Base-by-base conservation (phyloP, 2,113 vertebrate species). In the Neomonachus schauinslandi region DNA sequence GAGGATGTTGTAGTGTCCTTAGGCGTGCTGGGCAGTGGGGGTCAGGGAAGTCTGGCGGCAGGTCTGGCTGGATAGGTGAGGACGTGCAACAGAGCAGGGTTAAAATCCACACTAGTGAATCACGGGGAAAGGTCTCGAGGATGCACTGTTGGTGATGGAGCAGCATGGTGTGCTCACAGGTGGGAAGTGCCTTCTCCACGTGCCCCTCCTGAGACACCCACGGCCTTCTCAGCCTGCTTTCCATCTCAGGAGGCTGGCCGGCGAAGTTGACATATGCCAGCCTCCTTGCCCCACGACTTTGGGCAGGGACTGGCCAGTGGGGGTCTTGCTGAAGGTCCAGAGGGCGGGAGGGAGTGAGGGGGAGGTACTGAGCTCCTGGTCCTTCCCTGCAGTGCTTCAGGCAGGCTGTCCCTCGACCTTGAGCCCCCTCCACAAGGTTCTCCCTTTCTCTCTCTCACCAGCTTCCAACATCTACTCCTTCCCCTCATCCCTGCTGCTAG, bases 1-100 rank as follows among this genome's bases (percentile, higher is more conserved):
- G 7, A 13, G 26, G 26, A 31, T 0, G 0, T 31, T 21, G 26
- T 24, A 1, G 42, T 28, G 0, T 1, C 26, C 19, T 51, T 16
- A 9, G 57, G 59, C 1, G 28, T 13, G 46, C 55, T 7, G 21
- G 77, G 39, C 49, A 59, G 8, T 22, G 0, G 10, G 28, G 8
- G 1, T 26, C 4, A 0, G 31, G 87, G 24, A n/a, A n/a, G 57
- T 36, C 22, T 36, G 57, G 26, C 7, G 42, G 61, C 18, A 15
- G 13, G 4, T 19, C 55, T 51, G 42, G 42, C 55, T 3, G 67
- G 74, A 59, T 36, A 90, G 80, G 31, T 11, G 31, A 61, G 26
- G 57, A 59, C 11, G 22, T 1, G 1, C 61, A 51, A 28, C 15
- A 0, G 0, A n/a, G 11, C 24, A 0, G 2, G 3, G 53, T n/a